Percentiles rank a stretch among this genome's conserved stretches.
These are phyloP conservation scores for Anthopleura xanthogrammica DNA, from an alignment of 92 coral and sea anemone species.

Conservation along the genomic window DNA sequence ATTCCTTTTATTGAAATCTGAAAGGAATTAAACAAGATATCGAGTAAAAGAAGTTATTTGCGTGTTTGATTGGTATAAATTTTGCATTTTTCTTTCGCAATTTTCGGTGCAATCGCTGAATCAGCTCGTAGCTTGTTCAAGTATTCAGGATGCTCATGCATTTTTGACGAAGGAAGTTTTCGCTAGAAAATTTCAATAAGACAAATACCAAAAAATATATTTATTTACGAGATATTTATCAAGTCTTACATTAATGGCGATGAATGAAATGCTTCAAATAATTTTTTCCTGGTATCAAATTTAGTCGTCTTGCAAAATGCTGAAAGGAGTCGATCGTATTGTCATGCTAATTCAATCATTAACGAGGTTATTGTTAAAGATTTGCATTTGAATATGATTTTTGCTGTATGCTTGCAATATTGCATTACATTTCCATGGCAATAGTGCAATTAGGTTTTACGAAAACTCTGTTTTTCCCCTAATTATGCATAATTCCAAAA, in stretches of 20 bases:
- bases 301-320: background rate
- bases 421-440: background rate
- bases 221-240: too few relatives aligned
- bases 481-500: too few relatives aligned
- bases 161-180: too few relatives aligned
- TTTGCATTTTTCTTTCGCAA: background rate
- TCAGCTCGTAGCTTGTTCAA: too few relatives aligned
- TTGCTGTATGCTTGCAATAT: background rate
- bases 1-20: background rate
- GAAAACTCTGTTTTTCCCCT: too few relatives aligned
- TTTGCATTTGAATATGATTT: background rate
- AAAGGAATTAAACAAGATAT: background rate
- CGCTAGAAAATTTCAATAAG: too few relatives aligned
- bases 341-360: background rate
- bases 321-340: background rate
- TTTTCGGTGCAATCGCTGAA: background rate
- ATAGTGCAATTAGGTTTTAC: background rate
- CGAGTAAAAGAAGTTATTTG: background rate
- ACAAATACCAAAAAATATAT: too few relatives aligned
- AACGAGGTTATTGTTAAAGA: background rate
- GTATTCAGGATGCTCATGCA: too few relatives aligned
- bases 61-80: background rate
- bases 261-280: background rate
- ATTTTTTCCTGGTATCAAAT: background rate
- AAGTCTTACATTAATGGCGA: background rate